A percentile compares a stretch with the other conserved stretches of the same genome.
phyloP scores from a whole-genome alignment of 2,113 vertebrate genomes.

The Poecilia latipinna region DNA sequence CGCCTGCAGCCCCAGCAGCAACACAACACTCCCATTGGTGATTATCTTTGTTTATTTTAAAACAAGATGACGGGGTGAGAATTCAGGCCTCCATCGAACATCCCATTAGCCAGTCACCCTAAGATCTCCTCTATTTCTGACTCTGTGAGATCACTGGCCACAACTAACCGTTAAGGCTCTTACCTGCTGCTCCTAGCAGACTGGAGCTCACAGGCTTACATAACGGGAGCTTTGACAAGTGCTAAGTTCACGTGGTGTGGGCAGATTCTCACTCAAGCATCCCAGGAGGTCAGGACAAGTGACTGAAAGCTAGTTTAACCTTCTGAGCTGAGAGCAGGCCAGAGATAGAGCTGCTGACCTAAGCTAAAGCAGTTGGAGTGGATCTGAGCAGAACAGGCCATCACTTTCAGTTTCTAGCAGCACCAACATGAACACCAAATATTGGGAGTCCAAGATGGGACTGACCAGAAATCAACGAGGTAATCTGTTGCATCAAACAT shows the following conservation, averaged over 20 bases:
- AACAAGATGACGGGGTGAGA: slow-evolving; percentile 16
- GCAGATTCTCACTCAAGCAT: not conserved
- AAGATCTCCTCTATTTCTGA: slow-evolving; percentile 62
- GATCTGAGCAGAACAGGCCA: slow-evolving; percentile 7
- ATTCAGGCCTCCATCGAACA: slow-evolving; percentile 44
- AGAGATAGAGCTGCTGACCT: slow-evolving; percentile 24
- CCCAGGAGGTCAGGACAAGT: slow-evolving; percentile 17
- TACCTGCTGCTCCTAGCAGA: slow-evolving; percentile 60
- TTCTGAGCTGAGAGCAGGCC: slow-evolving; percentile 27
- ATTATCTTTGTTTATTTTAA: slow-evolving; percentile 15
- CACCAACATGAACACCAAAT: not conserved
- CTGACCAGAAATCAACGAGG: not conserved
- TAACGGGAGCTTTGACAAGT: slow-evolving; percentile 48
- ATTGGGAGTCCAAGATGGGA: not conserved
- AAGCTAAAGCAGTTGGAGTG: slow-evolving; percentile 21
- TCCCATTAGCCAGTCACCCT: slow-evolving; percentile 40
- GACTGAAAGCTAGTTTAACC: slow-evolving; percentile 12
- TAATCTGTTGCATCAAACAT: not conserved
- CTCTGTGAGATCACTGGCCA: slow-evolving; percentile 53
- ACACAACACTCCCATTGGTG: too few relatives aligned
- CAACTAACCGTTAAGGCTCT: slow-evolving; percentile 79
- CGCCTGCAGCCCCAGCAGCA: not conserved
- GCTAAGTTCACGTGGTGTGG: slow-evolving; percentile 28
- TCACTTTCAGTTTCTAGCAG: slow-evolving; percentile 12
- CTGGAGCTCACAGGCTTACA: slow-evolving; percentile 44